Percentiles rank a stretch among this genome's conserved stretches.
These are phyloP conservation scores for Caranx melampygus DNA, from an alignment of 2,113 vertebrate species.

Conservation along the genomic window DNA sequence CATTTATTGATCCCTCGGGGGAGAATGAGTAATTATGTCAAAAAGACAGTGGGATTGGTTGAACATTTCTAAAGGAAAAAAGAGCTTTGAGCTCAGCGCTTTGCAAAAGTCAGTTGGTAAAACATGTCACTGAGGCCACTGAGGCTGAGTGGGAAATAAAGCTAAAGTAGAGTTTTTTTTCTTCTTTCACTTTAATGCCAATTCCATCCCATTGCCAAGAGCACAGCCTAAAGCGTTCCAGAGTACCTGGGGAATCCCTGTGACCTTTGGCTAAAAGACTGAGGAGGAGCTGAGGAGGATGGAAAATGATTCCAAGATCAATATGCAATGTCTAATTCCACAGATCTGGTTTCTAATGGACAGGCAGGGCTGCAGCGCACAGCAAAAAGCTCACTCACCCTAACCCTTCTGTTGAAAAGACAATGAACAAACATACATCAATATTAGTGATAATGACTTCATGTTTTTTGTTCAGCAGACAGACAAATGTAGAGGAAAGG, in stretches of 20 bases:
- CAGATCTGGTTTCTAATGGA: conserved; percentile 32
- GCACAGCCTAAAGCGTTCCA: neutral
- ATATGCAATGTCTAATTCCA: conserved; percentile 5
- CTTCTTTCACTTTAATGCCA: neutral
- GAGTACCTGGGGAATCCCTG: neutral
- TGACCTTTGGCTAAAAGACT: conserved; percentile 25
- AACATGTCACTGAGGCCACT: neutral
- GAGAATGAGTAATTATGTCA: conserved; percentile 8
- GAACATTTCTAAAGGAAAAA: neutral
- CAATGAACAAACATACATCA: neutral
- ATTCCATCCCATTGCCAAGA: neutral
- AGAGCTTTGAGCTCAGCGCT: too few relatives aligned
- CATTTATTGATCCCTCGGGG: conserved; percentile 9
- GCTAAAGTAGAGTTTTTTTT: neutral
- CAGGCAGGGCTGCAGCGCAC: neutral
- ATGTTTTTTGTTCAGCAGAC: neutral
- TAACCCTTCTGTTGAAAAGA: neutral
- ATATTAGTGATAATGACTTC: neutral
- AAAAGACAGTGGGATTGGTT: neutral
- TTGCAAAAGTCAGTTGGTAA: neutral
- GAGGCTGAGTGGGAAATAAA: neutral
- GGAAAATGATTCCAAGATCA: conserved; percentile 28
- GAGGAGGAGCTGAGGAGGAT: conserved; percentile 17
- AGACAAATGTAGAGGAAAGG: neutral
- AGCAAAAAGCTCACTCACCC: neutral